Base-by-base conservation (phyloP, 1,140 invertebrate genomes). In the Drosophila albomicans region DNA sequence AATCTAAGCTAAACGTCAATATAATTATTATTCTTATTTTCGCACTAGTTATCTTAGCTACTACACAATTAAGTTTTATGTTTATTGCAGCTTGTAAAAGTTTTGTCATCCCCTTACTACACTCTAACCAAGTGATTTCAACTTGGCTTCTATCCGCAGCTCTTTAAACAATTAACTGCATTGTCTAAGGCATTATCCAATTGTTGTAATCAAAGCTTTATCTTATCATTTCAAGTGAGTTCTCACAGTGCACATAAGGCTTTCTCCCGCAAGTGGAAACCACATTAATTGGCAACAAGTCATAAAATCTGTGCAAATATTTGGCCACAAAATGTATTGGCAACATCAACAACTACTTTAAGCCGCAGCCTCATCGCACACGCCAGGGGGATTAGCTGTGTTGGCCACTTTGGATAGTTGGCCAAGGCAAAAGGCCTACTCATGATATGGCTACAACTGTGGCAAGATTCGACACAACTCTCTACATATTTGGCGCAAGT, bases 221-320 rank as follows among this genome's bases (percentile, higher is more conserved):
- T 43, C 41, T 43, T 43, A 13, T 43, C n/a, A 13, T 43, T 43
- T 43, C 0, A 13, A 43, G 4, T 43, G 41, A 6, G 3, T 43
- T 13, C 41, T 43, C n/a, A 4, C 3, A 43, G 41, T 13, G 5
- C n/a, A 43, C 5, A 43, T n/a, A 43, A 13, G 41, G 41, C 41
- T 43, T n/a, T 43, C n/a, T 13, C 41, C 41, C 7, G 32, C 32
- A 32, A 11, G 38, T 41, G 3, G 10, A 10, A 41, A 11, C 38
- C 13, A 41, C 15, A 48, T 48, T 68, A 80, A 84, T 84, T 85
- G 78, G 61, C 64, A 75, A 81, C 65, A 70, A 43, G 73, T 63
- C 82, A 56, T 75, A 70, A 74, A 81, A 67, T 45, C 59, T 41
- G 41, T 58, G 65, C 64, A 81, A 86, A 85, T 86, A 85, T 85